Percentiles rank a stretch among this genome's conserved stretches.
phyloP scores from a whole-genome alignment of 2,797 vertebrate species.

The Pampus argenteus region DNA sequence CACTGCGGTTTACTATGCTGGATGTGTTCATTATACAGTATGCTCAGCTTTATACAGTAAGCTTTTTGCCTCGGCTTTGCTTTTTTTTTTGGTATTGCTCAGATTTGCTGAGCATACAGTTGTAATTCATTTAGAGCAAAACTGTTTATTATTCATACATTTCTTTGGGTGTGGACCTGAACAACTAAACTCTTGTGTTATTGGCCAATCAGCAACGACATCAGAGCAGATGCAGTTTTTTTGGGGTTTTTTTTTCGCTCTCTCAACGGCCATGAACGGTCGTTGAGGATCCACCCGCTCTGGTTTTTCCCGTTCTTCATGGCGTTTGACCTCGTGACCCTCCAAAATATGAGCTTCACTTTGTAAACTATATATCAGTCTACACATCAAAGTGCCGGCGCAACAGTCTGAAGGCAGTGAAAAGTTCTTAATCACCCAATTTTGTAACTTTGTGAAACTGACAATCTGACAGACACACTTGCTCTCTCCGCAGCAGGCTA shows the following conservation, averaged over 20 bases:
- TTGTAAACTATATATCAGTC: background rate
- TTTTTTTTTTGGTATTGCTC: background rate
- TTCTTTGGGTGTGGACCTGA: background rate
- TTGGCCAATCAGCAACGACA: background rate
- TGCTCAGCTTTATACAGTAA: background rate
- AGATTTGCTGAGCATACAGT: background rate
- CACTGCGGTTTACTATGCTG: constrained; percentile 18
- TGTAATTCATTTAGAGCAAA: constrained; percentile 2
- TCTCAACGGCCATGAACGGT: background rate
- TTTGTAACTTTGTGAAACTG: constrained; percentile 21
- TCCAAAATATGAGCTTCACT: constrained; percentile 8
- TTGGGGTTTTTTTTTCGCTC: too few species aligned
- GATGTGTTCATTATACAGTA: background rate
- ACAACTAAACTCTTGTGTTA: background rate
- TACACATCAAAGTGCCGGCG: constrained; percentile 1
- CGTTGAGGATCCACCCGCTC: background rate
- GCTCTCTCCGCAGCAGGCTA: constrained; percentile 13
- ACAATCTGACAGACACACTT: constrained; percentile 24
- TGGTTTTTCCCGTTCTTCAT: constrained; percentile 15
- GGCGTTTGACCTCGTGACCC: constrained; percentile 14
- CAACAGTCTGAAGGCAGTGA: background rate
- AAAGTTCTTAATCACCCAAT: constrained; percentile 20
- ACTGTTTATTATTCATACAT: background rate
- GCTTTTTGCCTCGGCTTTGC: background rate
- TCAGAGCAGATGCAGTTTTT: constrained; percentile 14